phyloP scores from a whole-genome alignment of 2,888 invertebrate genomes.

The Scaptomyza flava region DNA sequence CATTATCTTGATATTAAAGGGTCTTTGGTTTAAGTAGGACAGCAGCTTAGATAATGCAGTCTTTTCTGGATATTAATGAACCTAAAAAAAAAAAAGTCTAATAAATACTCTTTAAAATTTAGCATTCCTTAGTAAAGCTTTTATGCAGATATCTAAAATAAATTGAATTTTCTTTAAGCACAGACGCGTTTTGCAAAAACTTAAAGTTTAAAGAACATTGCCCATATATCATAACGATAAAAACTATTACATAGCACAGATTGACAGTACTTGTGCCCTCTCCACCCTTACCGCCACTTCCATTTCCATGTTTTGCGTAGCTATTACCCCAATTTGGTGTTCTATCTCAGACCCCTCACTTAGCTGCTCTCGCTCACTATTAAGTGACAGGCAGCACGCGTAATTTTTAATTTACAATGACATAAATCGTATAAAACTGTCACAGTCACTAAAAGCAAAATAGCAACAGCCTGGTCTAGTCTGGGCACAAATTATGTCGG shows the following conservation, averaged over 20 bases:
- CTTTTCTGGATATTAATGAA: too few species aligned
- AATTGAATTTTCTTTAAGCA: neutral
- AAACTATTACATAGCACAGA: constrained; percentile 49
- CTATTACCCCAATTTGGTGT: constrained; percentile 45
- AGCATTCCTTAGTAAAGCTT: too few species aligned
- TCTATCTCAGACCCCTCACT: constrained; percentile 25
- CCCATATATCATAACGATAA: constrained; percentile 30
- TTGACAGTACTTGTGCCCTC: constrained; percentile 25
- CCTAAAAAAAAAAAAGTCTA: too few species aligned
- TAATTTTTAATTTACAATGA: constrained; percentile 79
- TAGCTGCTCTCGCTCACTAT: constrained; percentile 11
- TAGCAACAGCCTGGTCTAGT: constrained; percentile 65
- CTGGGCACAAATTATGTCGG: constrained; percentile 69
- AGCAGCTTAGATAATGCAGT: too few species aligned
- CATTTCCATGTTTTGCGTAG: neutral
- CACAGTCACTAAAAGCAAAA: constrained; percentile 77
- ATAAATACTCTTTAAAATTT: neutral
- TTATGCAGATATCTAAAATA: neutral
- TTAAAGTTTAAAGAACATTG: constrained; percentile 8
- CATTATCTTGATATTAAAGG: too few species aligned
- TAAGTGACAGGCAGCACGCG: constrained; percentile 56
- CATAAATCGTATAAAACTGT: constrained; percentile 80
- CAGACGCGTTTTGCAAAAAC: neutral
- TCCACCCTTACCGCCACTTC: neutral
- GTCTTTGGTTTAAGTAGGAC: neutral